Base-by-base conservation (phyloP, 2,113 vertebrate genomes). In the Ibidorhyncha struthersii region DNA sequence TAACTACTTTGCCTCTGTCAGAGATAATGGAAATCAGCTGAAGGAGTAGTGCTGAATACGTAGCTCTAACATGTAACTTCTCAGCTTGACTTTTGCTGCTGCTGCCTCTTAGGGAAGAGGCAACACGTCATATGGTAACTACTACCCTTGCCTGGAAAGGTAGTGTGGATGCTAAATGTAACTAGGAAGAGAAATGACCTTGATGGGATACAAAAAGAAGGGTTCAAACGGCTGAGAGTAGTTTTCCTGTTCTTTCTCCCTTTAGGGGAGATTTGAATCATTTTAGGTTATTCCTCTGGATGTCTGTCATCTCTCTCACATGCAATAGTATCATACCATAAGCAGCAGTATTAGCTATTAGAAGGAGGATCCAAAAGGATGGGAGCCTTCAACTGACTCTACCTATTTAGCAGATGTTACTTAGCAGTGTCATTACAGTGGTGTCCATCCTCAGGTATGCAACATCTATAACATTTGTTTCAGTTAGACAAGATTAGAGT, bases 131-230 rank as follows among this genome's bases (percentile, higher is more conserved):
- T 40, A 36, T 12, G 8, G 18, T 45, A 43, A n/a, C 12, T n/a
- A 41, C 15, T 52, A 20, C 7, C 9, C 15, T 69, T 21, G 38
- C 32, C 67, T 59, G 40, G 20, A 70, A 83, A 40, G 3, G 15
- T 41, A 62, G 5, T 15, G 6, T 66, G 23, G 21, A 20, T 62
- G 9, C 4, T 72, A 77, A 77, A 69, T 34, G 67, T 4, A 6
- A 20, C 10, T 25, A 41, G 32, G 50, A 61, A 77, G 32, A 45
- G 2, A 89, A 36, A 5, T 78, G 11, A 61, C 5, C 23, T 43
- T 38, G 5, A 30, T 40, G 8, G 9, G 5, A 70, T 66, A 52
- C 0, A 0, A 67, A 71, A 85, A 14, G 10, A 78, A 23, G n/a
- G 6, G 10, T 52, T 86, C 13, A 67, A 52, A 52, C 30, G 7